These are phyloP conservation scores for Diaprepes abbreviatus DNA, from an alignment of 2,888 invertebrate genomes.

Conservation along the genomic window DNA sequence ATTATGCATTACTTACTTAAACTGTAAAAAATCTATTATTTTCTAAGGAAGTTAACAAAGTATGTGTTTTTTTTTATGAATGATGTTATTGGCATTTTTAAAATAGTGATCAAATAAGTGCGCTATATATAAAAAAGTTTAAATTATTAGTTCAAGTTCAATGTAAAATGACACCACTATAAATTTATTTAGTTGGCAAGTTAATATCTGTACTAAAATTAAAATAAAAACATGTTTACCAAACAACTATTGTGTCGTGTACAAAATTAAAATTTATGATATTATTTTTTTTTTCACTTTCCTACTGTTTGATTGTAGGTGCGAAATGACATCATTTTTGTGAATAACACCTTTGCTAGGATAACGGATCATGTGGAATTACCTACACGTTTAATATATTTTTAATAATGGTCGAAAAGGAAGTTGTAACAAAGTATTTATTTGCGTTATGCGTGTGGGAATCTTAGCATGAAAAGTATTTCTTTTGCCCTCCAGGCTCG, in stretches of 20 bases:
- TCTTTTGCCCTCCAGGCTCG: no score
- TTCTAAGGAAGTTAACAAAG: no score
- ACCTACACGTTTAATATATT: background rate
- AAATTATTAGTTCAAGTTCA: conserved; percentile 8
- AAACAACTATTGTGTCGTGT: background rate
- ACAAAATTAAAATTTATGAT: conserved; percentile 14
- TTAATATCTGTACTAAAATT: background rate
- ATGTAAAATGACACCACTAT: background rate
- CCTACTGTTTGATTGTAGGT: conserved; percentile 18
- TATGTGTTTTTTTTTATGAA: no score
- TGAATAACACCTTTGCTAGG: conserved; percentile 15
- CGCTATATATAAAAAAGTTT: no score
- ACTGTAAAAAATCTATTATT: no score
- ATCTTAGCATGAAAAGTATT: no score
- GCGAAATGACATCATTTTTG: conserved; percentile 27
- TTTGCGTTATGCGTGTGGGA: no score
- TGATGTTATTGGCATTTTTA: no score
- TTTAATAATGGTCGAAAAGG: no score
- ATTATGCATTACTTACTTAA: no score
- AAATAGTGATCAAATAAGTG: no score
- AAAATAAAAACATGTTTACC: background rate
- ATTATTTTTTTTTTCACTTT: conserved; percentile 14
- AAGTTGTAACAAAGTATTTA: no score
- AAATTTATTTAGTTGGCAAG: background rate
- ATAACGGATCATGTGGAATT: conserved; percentile 11